phyloP scores from a whole-genome alignment of 2,113 vertebrate genomes.

The Oncorhynchus kisutch region DNA sequence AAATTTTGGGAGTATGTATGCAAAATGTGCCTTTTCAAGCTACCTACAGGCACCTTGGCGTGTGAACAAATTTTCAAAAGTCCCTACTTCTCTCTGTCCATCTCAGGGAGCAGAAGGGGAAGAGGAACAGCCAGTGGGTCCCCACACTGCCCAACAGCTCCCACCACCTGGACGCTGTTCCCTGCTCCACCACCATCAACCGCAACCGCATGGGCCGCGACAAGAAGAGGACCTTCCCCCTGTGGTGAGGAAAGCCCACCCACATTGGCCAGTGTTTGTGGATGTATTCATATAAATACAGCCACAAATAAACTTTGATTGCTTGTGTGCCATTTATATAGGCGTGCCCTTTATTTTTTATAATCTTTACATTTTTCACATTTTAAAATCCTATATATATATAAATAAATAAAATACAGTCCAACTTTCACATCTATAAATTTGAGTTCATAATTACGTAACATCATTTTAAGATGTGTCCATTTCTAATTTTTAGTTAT shows the following conservation, averaged over 20 bases:
- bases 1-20: not conserved
- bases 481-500: too few relatives aligned
- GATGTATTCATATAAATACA: too few relatives aligned
- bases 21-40: not conserved
- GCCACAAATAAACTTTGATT: too few relatives aligned
- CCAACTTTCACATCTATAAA: too few relatives aligned
- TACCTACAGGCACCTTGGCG: too few relatives aligned
- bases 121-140: conserved; percentile 97
- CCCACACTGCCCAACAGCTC: conserved; percentile 97
- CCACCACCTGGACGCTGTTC: conserved; percentile 95
- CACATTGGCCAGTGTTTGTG: not conserved
- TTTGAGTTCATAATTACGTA: too few relatives aligned
- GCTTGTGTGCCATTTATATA: too few relatives aligned
- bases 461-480: too few relatives aligned
- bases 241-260: conserved; percentile 80
- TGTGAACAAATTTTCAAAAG: not conserved
- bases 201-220: conserved; percentile 96
- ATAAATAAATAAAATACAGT: too few relatives aligned
- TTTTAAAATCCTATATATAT: too few relatives aligned
- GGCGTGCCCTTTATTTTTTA: too few relatives aligned
- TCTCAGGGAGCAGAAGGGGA: conserved; percentile 92
- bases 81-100: not conserved
- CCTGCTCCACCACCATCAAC: conserved; percentile 97
- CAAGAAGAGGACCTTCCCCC: conserved; percentile 96
- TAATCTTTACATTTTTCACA: too few relatives aligned